Conservation (phyloP, 1,140 invertebrate species). For the Drosophila gunungcola region DNA sequence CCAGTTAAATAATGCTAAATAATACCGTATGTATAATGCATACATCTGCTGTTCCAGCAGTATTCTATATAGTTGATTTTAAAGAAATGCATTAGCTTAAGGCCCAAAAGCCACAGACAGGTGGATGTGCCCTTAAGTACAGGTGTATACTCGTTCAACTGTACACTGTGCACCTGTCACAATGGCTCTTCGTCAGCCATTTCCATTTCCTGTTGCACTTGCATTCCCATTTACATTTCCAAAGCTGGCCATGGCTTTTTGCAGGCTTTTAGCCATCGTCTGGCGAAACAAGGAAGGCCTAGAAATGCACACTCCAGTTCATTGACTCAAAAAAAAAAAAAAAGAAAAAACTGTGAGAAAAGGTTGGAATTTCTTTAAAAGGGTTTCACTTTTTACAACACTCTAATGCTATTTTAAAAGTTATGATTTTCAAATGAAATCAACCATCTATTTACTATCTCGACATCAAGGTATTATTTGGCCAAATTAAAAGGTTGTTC, state of each 20-base stretch:
- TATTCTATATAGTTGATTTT: neutral
- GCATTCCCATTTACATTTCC: slow-evolving; percentile 19
- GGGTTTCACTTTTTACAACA: no score
- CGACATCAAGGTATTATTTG: no score
- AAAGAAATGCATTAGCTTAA: slow-evolving; percentile 5
- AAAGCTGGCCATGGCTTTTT: slow-evolving; percentile 33
- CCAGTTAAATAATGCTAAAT: slow-evolving; percentile 24
- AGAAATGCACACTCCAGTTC: slow-evolving; percentile 63
- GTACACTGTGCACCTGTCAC: slow-evolving; percentile 20
- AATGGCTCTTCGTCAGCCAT: slow-evolving; percentile 43
- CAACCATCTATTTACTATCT: no score
- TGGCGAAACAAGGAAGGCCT: slow-evolving; percentile 55
- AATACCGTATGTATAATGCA: slow-evolving; percentile 15
- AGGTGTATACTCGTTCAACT: neutral
- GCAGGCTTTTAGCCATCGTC: slow-evolving; percentile 65
- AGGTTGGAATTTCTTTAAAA: no score
- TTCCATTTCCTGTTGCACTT: slow-evolving; percentile 19
- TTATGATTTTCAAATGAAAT: no score
- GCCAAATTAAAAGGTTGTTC: no score
- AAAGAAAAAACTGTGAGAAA: neutral
- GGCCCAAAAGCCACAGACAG: slow-evolving; percentile 21
- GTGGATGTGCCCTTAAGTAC: slow-evolving; percentile 22
- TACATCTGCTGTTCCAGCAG: neutral
- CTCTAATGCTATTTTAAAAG: no score
- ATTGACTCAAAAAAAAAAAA: slow-evolving; percentile 25